Evolutionary conservation across 2,113 vertebrate genomes (phyloP).

Genomic region (Piaya cayana): DNA sequence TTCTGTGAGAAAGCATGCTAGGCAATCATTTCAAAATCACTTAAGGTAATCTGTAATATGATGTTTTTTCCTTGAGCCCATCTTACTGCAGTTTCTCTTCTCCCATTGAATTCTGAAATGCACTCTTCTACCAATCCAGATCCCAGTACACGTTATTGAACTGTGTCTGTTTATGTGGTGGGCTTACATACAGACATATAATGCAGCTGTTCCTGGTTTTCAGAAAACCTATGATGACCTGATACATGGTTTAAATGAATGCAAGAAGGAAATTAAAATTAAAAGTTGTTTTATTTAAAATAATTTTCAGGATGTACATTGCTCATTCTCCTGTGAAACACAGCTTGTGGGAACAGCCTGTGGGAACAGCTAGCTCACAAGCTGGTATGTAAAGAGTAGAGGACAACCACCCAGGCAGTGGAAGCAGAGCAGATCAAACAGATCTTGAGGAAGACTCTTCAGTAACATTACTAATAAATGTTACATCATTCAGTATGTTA

Average conservation of each 20-base stretch:
- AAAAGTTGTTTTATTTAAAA: neutral
- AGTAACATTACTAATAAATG: neutral
- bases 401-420: neutral
- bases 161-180: neutral
- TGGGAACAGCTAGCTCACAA: neutral
- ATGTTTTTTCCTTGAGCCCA: neutral
- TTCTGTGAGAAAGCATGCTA: neutral
- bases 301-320: neutral
- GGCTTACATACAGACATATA: neutral
- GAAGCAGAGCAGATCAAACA: neutral
- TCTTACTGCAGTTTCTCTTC: neutral
- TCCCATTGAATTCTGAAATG: neutral
- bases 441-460: neutral
- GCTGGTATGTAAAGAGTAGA: neutral
- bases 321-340: neutral
- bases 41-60: neutral
- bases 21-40: neutral
- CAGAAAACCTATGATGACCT: neutral
- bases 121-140: neutral
- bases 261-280: neutral
- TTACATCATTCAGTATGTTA: neutral
- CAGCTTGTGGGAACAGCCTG: neutral
- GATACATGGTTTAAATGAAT: neutral
- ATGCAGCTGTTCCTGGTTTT: neutral
- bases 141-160: neutral